Evolutionary conservation across 2,797 vertebrate species (phyloP).

Genomic region (Oceanodroma leucorhoa): DNA sequence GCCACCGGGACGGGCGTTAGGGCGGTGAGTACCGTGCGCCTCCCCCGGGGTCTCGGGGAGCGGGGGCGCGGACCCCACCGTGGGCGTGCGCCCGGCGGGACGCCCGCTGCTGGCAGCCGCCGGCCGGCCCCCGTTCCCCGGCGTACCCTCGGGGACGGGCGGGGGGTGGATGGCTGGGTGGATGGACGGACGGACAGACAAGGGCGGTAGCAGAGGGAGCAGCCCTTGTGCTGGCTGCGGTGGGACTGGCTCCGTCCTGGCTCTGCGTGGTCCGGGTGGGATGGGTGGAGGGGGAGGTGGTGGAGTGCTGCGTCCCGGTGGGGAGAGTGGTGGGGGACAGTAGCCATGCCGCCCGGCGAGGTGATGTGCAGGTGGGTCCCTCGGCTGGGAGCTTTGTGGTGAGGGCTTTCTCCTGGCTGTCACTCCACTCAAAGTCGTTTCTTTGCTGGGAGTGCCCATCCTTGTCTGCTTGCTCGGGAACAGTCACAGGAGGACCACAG

Average conservation of each 20-base stretch:
- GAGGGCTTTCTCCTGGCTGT: background rate
- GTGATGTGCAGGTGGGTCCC: background rate
- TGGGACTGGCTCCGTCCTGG: background rate
- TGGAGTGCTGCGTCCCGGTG: background rate
- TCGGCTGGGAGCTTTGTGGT: background rate
- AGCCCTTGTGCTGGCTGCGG: background rate
- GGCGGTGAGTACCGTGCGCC: constrained; percentile 16
- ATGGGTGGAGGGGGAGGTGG: background rate
- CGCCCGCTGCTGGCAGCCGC: background rate
- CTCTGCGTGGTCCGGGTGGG: background rate
- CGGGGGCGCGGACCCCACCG: background rate
- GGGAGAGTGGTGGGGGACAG: background rate
- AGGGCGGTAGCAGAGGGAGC: background rate
- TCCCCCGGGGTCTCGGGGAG: background rate
- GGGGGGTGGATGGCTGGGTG: background rate
- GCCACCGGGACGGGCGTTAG: background rate
- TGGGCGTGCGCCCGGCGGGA: background rate
- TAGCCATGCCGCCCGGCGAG: background rate
- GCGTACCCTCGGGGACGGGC: background rate
- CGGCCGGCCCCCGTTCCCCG: background rate
- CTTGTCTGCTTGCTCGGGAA: background rate
- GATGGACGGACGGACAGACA: background rate
- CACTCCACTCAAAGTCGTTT: rapidly evolving
- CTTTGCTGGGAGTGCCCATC: background rate
- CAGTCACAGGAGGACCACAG: background rate